Evolutionary conservation across 1,140 invertebrate species (phyloP).

Genomic region (Hypothenemus hampei): DNA sequence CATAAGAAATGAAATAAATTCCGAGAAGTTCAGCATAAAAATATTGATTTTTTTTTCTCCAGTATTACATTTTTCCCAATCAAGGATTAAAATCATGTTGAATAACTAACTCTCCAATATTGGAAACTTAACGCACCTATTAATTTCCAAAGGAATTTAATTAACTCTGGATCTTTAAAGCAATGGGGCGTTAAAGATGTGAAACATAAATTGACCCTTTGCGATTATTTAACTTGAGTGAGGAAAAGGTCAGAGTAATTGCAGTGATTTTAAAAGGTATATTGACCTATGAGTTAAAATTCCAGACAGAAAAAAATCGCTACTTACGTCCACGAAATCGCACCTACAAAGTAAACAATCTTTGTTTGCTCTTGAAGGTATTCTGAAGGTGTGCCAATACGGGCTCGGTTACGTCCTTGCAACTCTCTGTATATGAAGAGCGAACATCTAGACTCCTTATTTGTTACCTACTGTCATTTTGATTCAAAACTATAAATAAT

Average conservation of each 20-base stretch:
- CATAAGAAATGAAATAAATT: neutral
- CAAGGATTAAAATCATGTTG: too few relatives aligned
- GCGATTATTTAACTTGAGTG: neutral
- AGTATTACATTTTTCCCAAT: too few relatives aligned
- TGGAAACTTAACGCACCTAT: conserved; percentile 19
- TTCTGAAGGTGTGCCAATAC: conserved; percentile 1
- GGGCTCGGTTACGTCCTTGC: neutral
- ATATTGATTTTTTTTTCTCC: too few relatives aligned
- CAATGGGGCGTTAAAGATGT: conserved; percentile 4
- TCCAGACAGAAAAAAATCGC: conserved; percentile 10
- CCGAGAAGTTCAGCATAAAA: too few relatives aligned
- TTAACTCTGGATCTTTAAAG: conserved; percentile 1
- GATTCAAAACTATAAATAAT: too few relatives aligned
- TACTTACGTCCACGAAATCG: conserved; percentile 5
- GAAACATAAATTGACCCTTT: conserved; percentile 15
- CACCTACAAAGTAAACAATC: conserved; percentile 9
- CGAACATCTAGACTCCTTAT: too few relatives aligned
- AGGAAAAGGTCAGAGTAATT: neutral
- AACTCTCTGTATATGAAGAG: neutral
- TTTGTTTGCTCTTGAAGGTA: conserved; percentile 6
- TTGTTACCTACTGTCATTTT: too few relatives aligned
- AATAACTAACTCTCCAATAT: too few relatives aligned
- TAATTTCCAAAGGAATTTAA: conserved; percentile 22
- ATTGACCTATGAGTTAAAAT: neutral
- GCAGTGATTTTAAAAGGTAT: neutral